These are phyloP conservation scores for Aldabrachelys gigantea DNA, from an alignment of 2,113 vertebrate genomes.

Conservation along the genomic window DNA sequence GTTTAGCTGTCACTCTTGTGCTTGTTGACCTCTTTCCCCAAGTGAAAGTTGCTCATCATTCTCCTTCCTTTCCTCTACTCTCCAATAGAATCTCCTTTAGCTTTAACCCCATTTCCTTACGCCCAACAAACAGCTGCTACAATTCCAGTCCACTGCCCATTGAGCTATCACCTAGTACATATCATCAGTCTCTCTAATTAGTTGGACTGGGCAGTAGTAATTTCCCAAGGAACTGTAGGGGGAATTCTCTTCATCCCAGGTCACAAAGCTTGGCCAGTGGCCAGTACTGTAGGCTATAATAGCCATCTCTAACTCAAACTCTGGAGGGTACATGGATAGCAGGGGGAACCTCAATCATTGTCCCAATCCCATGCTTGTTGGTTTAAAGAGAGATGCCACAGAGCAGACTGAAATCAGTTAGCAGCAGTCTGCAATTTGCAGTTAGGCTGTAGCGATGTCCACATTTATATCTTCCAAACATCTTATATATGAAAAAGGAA, in stretches of 20 bases:
- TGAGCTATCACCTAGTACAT: background rate
- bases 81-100: background rate
- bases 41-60: background rate
- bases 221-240: background rate
- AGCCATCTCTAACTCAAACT: background rate
- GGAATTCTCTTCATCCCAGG: background rate
- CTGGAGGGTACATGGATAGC: background rate
- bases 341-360: background rate
- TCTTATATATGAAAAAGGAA: background rate
- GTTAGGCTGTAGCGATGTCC: accelerated
- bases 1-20: constrained; percentile 7
- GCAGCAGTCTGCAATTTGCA: background rate
- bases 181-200: background rate
- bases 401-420: background rate
- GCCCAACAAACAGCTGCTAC: background rate
- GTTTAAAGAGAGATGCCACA: background rate
- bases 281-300: background rate
- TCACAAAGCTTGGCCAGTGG: background rate
- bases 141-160: background rate
- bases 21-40: constrained; percentile 10
- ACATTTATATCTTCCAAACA: no score
- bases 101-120: background rate
- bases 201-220: background rate
- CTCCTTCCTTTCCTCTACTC: background rate
- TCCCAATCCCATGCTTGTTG: background rate